Evolutionary conservation across 1,140 invertebrate genomes (phyloP).

Genomic region (Chironomus striatipennis): DNA sequence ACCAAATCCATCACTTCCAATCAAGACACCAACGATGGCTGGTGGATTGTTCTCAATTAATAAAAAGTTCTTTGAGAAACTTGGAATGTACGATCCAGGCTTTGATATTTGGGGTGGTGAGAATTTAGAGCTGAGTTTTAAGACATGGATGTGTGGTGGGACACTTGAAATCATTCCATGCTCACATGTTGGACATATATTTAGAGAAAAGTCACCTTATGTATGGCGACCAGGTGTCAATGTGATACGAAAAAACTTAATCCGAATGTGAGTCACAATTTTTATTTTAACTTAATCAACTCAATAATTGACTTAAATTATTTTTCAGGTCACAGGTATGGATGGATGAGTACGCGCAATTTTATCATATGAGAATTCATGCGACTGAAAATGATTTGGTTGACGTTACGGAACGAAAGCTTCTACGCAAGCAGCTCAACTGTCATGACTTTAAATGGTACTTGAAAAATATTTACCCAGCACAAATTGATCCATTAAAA

Average conservation of each 20-base stretch:
- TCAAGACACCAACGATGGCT: slow-evolving; percentile 90
- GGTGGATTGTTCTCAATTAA: slow-evolving; percentile 62
- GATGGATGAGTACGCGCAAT: slow-evolving; percentile 96
- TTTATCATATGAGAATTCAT: slow-evolving; percentile 68
- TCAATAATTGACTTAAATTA: not conserved
- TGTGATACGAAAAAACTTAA: not conserved
- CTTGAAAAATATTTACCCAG: slow-evolving; percentile 66
- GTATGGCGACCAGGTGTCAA: not conserved
- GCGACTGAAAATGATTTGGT: slow-evolving; percentile 60
- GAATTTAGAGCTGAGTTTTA: slow-evolving; percentile 94
- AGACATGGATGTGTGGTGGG: slow-evolving; percentile 70
- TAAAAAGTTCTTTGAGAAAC: slow-evolving; percentile 78
- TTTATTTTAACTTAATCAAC: not conserved
- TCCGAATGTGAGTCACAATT: not conserved
- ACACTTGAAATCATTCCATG: slow-evolving; percentile 70
- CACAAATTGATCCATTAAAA: not conserved
- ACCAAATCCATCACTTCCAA: slow-evolving; percentile 55
- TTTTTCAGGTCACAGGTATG: slow-evolving; percentile 69
- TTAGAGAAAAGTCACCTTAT: slow-evolving; percentile 69
- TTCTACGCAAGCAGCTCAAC: slow-evolving; percentile 60
- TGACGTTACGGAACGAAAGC: slow-evolving; percentile 76
- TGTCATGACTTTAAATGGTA: slow-evolving; percentile 96
- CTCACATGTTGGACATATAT: slow-evolving; percentile 77
- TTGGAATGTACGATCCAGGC: slow-evolving; percentile 97
- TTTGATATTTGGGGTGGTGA: slow-evolving; percentile 82